Percentiles rank a stretch among this genome's conserved stretches.
phyloP scores from a whole-genome alignment of 2,888 invertebrate species.

The Synergus gifuensis region DNA sequence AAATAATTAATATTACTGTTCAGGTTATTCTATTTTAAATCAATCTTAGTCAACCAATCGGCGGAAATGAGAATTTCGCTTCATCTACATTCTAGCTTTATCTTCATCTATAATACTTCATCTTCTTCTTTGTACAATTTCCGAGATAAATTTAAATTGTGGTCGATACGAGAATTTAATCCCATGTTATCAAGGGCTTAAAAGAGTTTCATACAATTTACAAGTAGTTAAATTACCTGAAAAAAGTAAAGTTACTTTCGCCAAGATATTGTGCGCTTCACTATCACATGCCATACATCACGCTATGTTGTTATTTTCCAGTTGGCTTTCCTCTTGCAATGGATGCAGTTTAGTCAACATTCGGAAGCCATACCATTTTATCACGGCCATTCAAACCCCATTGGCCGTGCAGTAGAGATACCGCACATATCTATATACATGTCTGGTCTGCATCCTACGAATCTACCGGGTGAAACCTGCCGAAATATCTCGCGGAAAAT shows the following conservation, averaged over 20 bases:
- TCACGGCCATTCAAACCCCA: conserved; percentile 77
- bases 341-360: conserved; percentile 77
- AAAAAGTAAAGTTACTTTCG: conserved; percentile 20
- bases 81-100: no score
- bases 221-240: conserved; percentile 1
- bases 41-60: no score
- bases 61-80: no score
- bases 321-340: conserved; percentile 77
- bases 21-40: no score
- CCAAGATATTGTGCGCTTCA: conserved; percentile 50
- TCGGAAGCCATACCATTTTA: conserved; percentile 78
- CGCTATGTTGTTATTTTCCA: conserved; percentile 75
- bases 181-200: neutral
- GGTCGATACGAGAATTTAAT: neutral
- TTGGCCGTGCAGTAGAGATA: conserved; percentile 77
- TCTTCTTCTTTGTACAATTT: no score
- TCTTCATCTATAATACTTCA: no score
- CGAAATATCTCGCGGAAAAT: conserved; percentile 16
- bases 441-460: conserved; percentile 65
- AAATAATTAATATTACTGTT: no score
- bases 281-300: conserved; percentile 64
- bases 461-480: conserved; percentile 65
- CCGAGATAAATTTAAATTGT: no score
- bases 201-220: neutral
- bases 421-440: conserved; percentile 75